Evolutionary conservation across 2,888 invertebrate species (phyloP).

Genomic region (Leptinotarsa tumamoca): DNA sequence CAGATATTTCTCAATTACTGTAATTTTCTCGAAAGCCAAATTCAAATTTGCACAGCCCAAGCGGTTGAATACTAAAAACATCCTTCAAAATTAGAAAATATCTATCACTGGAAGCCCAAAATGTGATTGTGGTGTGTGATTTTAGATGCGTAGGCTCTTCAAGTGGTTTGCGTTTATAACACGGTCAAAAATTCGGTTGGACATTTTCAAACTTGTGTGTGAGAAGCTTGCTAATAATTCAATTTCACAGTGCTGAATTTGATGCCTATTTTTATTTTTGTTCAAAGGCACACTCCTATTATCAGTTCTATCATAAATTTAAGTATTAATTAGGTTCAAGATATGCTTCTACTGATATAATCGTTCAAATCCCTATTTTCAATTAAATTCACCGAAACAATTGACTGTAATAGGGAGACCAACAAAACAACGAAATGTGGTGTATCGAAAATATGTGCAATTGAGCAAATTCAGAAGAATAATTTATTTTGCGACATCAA

Average conservation of each 20-base stretch:
- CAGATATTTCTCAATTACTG: neutral
- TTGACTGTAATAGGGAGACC: constrained; percentile 58
- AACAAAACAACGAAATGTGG: constrained; percentile 38
- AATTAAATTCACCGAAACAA: constrained; percentile 50
- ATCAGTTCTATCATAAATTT: constrained; percentile 45
- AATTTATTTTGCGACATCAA: neutral
- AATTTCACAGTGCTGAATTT: constrained; percentile 42
- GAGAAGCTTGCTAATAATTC: constrained; percentile 35
- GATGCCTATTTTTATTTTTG: constrained; percentile 37
- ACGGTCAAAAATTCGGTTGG: neutral
- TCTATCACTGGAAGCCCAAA: constrained; percentile 60
- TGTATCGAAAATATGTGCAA: constrained; percentile 26
- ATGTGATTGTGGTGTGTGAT: constrained; percentile 58
- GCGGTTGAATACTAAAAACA: constrained; percentile 28
- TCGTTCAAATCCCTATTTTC: constrained; percentile 38
- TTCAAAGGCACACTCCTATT: constrained; percentile 58
- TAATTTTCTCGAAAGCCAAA: neutral
- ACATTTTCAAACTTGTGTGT: neutral
- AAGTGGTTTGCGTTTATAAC: constrained; percentile 17
- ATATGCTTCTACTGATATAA: constrained; percentile 59
- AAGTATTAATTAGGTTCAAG: constrained; percentile 42
- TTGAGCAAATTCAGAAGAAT: constrained; percentile 26
- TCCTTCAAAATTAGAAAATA: constrained; percentile 47
- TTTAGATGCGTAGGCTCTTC: constrained; percentile 44
- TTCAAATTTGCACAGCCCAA: constrained; percentile 37